phyloP scores from a whole-genome alignment of 1,140 invertebrate species.

The Pentalonia nigronervosa region DNA sequence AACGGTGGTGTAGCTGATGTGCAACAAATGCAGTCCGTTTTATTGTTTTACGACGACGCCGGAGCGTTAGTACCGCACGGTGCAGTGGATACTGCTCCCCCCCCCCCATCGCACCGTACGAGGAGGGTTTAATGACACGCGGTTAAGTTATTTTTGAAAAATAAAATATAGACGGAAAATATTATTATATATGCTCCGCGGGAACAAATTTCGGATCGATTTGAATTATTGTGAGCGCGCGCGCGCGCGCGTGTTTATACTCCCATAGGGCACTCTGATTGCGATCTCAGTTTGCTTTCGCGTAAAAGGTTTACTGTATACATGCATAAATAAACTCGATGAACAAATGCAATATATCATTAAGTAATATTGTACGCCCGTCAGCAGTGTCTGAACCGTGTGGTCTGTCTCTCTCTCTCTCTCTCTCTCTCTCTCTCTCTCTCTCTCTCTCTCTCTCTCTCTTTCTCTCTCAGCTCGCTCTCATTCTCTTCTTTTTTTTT shows the following conservation, averaged over 20 bases:
- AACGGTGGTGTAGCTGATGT: not conserved
- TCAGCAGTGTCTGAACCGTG: slow-evolving; percentile 2
- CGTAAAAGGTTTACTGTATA: slow-evolving; percentile 21
- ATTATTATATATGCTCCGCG: not conserved
- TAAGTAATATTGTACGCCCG: slow-evolving; percentile 40
- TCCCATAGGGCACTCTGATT: slow-evolving; percentile 5
- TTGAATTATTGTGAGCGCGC: not conserved
- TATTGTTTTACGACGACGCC: not conserved
- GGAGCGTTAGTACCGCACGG: not conserved
- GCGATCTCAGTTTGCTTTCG: slow-evolving; percentile 10
- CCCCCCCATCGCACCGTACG: not conserved
- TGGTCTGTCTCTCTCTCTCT: not conserved
- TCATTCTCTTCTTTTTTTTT: not conserved
- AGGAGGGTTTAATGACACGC: not conserved
- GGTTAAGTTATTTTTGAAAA: not conserved
- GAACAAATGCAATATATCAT: slow-evolving; percentile 41
- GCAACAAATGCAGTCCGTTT: slow-evolving; percentile 1
- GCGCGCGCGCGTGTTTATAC: too few species aligned
- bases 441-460: not conserved
- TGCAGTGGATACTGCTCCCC: not conserved
- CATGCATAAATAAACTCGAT: slow-evolving; percentile 37
- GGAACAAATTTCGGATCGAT: slow-evolving; percentile 15
- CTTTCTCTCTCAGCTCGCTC: not conserved
- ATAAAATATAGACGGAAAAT: not conserved
- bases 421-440: not conserved